These are phyloP conservation scores for Phaonia tiefii DNA, from an alignment of 2,888 invertebrate genomes.

Conservation along the genomic window DNA sequence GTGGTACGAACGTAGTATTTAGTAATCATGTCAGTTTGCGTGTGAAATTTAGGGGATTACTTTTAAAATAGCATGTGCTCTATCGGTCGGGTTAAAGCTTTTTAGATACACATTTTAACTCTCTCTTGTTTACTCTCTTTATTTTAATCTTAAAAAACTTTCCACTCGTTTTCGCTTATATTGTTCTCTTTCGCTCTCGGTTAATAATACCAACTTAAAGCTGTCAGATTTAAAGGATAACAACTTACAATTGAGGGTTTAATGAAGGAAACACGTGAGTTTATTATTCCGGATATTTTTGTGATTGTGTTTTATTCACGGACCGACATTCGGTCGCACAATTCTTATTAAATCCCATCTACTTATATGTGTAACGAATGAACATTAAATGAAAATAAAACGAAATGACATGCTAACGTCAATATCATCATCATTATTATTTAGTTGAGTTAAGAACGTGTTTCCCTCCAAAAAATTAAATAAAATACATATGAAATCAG, in stretches of 20 bases:
- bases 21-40: too few relatives aligned
- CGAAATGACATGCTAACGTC: background rate
- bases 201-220: background rate
- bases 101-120: too few relatives aligned
- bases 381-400: conserved; percentile 29
- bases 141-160: too few relatives aligned
- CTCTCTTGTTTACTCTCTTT: background rate
- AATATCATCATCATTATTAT: background rate
- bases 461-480: conserved; percentile 54
- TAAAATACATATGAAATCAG: too few relatives aligned
- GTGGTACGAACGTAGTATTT: too few relatives aligned
- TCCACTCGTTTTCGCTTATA: background rate
- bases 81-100: too few relatives aligned
- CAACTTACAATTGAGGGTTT: background rate
- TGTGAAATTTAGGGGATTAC: too few relatives aligned
- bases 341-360: background rate
- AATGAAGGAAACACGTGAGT: conserved; percentile 51
- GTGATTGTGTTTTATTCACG: conserved; percentile 2
- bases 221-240: background rate
- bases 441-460: background rate
- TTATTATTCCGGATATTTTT: conserved; percentile 24
- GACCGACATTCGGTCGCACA: conserved; percentile 38
- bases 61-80: too few relatives aligned
- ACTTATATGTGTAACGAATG: conserved; percentile 20
- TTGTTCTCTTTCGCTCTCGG: conserved; percentile 3